Conservation (phyloP, 2,113 vertebrate species). For the Pelecanus crispus region DNA sequence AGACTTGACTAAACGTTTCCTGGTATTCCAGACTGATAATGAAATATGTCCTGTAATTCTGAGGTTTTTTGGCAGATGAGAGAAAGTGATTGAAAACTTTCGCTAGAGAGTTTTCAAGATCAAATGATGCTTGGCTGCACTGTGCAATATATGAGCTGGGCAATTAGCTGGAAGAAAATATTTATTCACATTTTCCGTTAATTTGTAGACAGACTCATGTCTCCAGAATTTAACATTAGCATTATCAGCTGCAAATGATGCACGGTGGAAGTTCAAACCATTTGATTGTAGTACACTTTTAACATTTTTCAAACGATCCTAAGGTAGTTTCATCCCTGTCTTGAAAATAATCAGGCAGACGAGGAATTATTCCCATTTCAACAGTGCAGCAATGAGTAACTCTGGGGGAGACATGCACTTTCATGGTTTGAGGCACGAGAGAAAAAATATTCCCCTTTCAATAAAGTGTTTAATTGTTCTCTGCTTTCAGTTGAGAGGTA, state of each 20-base stretch:
- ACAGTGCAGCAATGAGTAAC: conserved; percentile 22
- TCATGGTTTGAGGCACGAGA: conserved; percentile 20
- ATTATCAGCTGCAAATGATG: conserved; percentile 11
- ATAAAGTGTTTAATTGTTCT: conserved; percentile 50
- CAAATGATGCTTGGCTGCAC: neutral
- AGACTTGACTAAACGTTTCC: neutral
- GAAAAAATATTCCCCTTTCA: conserved; percentile 53
- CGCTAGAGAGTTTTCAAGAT: neutral
- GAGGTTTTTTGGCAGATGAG: neutral
- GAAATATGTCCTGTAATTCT: neutral
- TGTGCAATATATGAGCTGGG: neutral
- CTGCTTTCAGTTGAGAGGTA: conserved; percentile 3
- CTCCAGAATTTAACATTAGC: conserved; percentile 53
- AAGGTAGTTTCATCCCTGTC: neutral
- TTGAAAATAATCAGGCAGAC: conserved; percentile 12
- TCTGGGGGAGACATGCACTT: conserved; percentile 11
- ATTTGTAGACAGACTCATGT: conserved; percentile 55
- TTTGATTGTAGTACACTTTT: conserved; percentile 32
- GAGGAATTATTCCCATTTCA: conserved; percentile 43
- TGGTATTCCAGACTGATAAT: neutral
- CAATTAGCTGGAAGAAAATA: conserved; percentile 51
- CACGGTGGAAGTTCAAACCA: conserved; percentile 40
- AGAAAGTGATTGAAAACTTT: neutral
- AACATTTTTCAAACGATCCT: neutral
- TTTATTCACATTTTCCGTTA: conserved; percentile 57